These are phyloP conservation scores for Amblyraja radiata DNA, from an alignment of 2,797 vertebrate species.

Conservation along the genomic window DNA sequence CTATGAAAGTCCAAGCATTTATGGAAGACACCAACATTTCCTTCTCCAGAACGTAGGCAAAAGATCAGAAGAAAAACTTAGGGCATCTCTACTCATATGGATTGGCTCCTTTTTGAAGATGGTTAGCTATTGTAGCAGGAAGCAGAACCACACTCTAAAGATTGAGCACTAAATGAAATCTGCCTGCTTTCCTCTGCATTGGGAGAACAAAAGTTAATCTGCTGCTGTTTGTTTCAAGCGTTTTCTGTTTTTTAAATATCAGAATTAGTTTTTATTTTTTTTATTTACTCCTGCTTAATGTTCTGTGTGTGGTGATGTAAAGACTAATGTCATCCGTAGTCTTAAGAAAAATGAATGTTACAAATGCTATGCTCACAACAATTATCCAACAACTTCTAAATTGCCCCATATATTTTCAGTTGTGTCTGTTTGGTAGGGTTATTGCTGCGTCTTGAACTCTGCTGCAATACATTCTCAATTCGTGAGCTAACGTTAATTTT, in stretches of 20 bases:
- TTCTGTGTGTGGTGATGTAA: background rate
- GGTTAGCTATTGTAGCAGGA: background rate
- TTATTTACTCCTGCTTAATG: background rate
- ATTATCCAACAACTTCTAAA: background rate
- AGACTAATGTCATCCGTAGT: background rate
- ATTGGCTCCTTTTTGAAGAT: background rate
- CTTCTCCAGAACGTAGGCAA: background rate
- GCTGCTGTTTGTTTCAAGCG: background rate
- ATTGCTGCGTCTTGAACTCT: slow-evolving; percentile 43
- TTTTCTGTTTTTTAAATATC: background rate
- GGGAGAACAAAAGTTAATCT: background rate
- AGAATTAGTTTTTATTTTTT: background rate
- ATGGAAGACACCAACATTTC: background rate
- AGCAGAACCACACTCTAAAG: background rate
- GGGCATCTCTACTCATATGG: background rate
- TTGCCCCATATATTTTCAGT: slow-evolving; percentile 40
- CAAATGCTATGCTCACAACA: background rate
- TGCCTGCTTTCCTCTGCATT: background rate
- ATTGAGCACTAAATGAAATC: background rate
- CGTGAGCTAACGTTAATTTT: slow-evolving; percentile 30
- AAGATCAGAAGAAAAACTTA: background rate
- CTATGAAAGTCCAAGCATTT: background rate
- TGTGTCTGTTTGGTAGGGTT: background rate
- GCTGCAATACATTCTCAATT: slow-evolving; percentile 39
- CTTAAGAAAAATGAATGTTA: background rate